These are phyloP conservation scores for Nymphalis io DNA, from an alignment of 1,140 invertebrate genomes.

Conservation along the genomic window DNA sequence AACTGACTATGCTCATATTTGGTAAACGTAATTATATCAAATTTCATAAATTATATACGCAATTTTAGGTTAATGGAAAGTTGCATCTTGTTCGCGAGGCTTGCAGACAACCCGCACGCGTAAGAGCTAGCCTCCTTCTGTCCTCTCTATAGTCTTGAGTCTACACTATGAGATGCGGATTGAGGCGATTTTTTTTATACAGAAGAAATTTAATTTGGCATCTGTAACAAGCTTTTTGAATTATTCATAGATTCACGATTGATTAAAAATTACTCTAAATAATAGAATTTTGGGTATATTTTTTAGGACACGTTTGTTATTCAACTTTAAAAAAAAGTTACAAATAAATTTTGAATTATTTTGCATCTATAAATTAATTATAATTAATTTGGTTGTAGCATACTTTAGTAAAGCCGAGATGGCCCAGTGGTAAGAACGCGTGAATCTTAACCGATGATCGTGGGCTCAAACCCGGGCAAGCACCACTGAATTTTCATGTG, in stretches of 20 bases:
- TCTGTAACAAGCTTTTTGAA: not conserved
- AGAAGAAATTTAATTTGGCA: not conserved
- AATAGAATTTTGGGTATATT: no score
- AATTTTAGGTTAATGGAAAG: slow-evolving; percentile 7
- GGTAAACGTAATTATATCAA: not conserved
- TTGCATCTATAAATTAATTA: no score
- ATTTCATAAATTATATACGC: not conserved
- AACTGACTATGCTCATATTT: slow-evolving; percentile 30
- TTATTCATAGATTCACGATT: not conserved
- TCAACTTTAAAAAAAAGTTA: no score
- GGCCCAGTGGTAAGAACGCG: no score
- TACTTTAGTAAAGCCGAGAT: no score
- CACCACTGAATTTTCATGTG: no score
- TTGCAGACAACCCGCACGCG: slow-evolving; percentile 35
- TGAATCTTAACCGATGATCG: no score
- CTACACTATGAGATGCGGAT: slow-evolving; percentile 16
- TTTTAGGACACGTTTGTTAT: no score
- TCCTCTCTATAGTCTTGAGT: slow-evolving; percentile 37
- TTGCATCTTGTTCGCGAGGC: slow-evolving; percentile 8
- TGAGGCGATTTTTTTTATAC: slow-evolving; percentile 24
- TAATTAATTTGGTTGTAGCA: no score
- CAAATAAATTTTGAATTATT: no score
- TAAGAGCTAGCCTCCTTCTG: slow-evolving; percentile 46
- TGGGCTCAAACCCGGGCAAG: no score
- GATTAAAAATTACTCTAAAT: not conserved